Base-by-base conservation (phyloP, 2,888 invertebrate genomes). In the Melieria omissa region DNA sequence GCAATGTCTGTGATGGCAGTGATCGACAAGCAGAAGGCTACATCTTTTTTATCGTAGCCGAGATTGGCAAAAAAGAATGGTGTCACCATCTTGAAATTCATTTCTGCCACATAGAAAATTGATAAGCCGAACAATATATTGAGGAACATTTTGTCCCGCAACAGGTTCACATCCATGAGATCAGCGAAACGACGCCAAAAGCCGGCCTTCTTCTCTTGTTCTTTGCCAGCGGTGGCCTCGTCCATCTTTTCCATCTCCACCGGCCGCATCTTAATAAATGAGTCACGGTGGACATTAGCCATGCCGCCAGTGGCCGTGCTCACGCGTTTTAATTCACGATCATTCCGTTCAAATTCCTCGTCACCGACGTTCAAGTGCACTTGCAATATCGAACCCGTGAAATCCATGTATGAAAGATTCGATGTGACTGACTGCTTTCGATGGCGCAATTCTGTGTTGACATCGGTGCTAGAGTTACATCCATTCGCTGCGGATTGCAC, bases 1-100 rank as follows among this genome's bases (percentile, higher is more conserved):
- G 92, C 86, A 74, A 93, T 92, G 83, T 94, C 94, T 10, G 93
- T 91, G 45, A 92, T 90, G 8, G 93, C 93, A 47, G 92, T 93
- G 82, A 93, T 90, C 7, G 93, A 93, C 62, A 93, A 88, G 81
- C 93, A 93, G 80, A 91, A 90, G 64, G 94, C 93, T 41, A 92
- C 90, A 77, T 93, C 92, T 0, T 89, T 86, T 85, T 90, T 91
- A 73, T 89, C 88, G 81, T 91, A 91, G 1, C 90, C 91, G 80
- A 92, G 84, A 81, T 89, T 89, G 62, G 88, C 88, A 76, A 92
- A 91, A 83, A 92, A 92, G 85, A 92, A 92, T 12, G 92, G 92
- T 57, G 91, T 91, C 61, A 92, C 89, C 91, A 92, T 91, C 85
- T 93, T 92, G 85, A 93, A 93, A 81, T 93, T 93, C 84, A 92